Conservation (phyloP, 1,140 invertebrate genomes). For the Ephestia elutella region DNA sequence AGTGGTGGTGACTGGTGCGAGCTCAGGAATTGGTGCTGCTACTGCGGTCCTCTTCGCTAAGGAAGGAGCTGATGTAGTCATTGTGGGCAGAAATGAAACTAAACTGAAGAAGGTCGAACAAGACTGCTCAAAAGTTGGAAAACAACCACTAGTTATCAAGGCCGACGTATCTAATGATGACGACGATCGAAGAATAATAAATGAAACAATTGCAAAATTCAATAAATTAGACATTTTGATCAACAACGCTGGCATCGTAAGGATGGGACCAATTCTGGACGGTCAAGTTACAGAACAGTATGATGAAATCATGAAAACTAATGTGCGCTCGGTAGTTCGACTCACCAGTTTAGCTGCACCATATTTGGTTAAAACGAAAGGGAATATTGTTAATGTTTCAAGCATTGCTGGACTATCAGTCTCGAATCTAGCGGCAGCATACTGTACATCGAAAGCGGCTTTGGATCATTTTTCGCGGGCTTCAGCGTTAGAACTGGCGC, state of each 20-base stretch:
- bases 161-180: neutral
- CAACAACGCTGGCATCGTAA: neutral
- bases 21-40: too few relatives aligned
- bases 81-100: neutral
- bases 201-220: neutral
- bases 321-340: too few relatives aligned
- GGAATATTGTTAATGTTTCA: neutral
- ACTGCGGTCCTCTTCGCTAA: too few relatives aligned
- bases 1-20: too few relatives aligned
- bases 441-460: constrained; percentile 83
- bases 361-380: neutral
- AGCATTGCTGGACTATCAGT: neutral
- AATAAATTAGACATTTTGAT: neutral
- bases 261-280: neutral
- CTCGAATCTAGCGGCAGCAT: constrained; percentile 33
- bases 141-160: neutral
- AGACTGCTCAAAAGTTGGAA: neutral
- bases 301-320: neutral
- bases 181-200: neutral
- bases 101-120: neutral
- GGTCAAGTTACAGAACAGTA: neutral
- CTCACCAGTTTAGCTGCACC: too few relatives aligned
- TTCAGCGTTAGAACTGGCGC: constrained; percentile 77
- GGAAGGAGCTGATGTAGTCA: neutral
- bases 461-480: constrained; percentile 83